phyloP scores from a whole-genome alignment of 2,113 vertebrate genomes.

The Festucalex cinctus region DNA sequence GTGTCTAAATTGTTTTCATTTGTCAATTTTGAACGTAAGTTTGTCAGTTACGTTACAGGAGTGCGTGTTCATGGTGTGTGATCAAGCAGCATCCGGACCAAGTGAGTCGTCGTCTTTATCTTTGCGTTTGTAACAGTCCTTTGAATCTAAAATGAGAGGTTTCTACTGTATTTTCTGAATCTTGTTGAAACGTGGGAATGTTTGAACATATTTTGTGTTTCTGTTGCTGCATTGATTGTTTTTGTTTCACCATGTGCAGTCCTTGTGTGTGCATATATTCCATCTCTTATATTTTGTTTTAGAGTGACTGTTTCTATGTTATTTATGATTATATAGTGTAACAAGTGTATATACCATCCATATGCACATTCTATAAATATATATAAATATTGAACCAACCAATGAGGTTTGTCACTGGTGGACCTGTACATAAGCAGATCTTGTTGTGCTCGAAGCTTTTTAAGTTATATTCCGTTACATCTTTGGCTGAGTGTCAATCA shows the following conservation, averaged over 20 bases:
- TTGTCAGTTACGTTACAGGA: conserved; percentile 48
- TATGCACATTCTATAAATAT: conserved; percentile 60
- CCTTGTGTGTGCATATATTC: conserved; percentile 8
- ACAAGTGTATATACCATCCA: conserved; percentile 67
- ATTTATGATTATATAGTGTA: conserved; percentile 74
- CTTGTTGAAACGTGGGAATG: background rate
- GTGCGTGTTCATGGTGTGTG: background rate
- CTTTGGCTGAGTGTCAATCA: conserved; percentile 41
- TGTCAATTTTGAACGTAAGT: conserved; percentile 40
- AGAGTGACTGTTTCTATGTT: conserved; percentile 71
- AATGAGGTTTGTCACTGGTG: conserved; percentile 62
- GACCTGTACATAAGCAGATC: conserved; percentile 60
- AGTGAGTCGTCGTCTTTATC: background rate
- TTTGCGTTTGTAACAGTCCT: conserved; percentile 16
- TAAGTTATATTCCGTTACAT: conserved; percentile 54
- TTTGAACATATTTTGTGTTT: background rate
- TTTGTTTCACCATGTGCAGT: background rate
- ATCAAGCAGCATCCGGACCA: background rate
- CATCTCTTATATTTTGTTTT: conserved; percentile 48
- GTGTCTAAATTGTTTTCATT: conserved; percentile 38
- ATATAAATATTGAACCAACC: conserved; percentile 56
- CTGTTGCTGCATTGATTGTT: background rate
- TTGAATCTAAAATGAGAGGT: background rate
- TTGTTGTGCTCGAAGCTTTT: conserved; percentile 24
- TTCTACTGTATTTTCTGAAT: background rate